Conservation (phyloP, 1,140 invertebrate species). For the Littorina saxatilis region DNA sequence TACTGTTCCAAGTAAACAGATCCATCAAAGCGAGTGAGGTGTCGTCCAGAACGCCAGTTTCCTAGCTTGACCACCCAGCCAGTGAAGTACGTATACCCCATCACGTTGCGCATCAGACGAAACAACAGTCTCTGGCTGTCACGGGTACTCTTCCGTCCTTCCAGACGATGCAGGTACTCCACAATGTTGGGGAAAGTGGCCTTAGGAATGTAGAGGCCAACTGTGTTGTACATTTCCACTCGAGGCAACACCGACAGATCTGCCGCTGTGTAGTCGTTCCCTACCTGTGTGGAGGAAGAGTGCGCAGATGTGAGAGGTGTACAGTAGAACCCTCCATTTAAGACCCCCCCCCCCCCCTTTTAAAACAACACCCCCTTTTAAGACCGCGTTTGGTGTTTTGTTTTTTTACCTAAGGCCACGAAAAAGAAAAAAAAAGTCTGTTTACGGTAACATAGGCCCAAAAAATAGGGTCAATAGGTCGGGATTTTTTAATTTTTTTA, state of each 20-base stretch:
- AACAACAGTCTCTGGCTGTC: background rate
- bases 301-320: background rate
- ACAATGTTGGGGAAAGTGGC: slow-evolving; percentile 38
- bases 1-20: background rate
- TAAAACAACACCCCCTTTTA: no score
- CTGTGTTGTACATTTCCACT: slow-evolving; percentile 27
- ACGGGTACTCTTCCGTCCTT: background rate
- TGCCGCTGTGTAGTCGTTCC: slow-evolving; percentile 35
- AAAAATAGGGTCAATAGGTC: no score
- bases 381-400: no score
- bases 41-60: slow-evolving; percentile 7
- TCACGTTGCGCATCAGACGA: background rate
- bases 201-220: slow-evolving; percentile 28
- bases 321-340: no score
- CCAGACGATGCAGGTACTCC: slow-evolving; percentile 11
- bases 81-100: no score
- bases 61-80: slow-evolving; percentile 14
- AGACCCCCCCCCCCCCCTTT: no score
- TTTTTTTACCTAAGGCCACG: no score
- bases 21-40: slow-evolving; percentile 24
- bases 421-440: no score
- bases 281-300: slow-evolving; percentile 29
- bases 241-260: slow-evolving; percentile 41
- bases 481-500: no score
- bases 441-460: no score